These are phyloP conservation scores for Pocillopora grandis DNA, from an alignment of 92 coral and sea anemone species.

Conservation along the genomic window DNA sequence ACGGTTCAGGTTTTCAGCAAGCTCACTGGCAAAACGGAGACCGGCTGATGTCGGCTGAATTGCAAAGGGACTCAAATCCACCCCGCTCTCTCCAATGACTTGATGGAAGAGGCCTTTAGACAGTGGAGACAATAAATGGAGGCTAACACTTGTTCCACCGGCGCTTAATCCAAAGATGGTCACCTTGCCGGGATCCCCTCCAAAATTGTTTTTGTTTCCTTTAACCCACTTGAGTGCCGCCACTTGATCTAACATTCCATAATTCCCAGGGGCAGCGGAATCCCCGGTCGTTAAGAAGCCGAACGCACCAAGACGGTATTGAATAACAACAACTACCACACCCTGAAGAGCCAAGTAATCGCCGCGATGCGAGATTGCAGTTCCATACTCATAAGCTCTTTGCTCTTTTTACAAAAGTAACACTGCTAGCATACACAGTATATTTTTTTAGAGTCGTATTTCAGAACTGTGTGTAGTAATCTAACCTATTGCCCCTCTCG, in stretches of 20 bases:
- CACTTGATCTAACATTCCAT: constrained; percentile 87
- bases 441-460: too few species aligned
- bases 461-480: too few species aligned
- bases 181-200: constrained; percentile 74
- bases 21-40: constrained; percentile 26
- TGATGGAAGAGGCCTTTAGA: constrained; percentile 59
- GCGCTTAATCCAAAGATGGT: constrained; percentile 87
- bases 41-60: constrained; percentile 23
- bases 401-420: too few species aligned
- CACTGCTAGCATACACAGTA: too few species aligned
- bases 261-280: constrained; percentile 56
- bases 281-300: constrained; percentile 63
- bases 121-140: constrained; percentile 73
- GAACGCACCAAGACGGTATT: constrained; percentile 62
- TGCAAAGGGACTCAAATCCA: constrained; percentile 46
- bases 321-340: constrained; percentile 53
- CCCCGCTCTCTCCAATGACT: constrained; percentile 68
- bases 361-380: not conserved
- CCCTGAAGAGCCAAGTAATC: constrained; percentile 54
- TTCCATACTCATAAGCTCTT: constrained; percentile 23
- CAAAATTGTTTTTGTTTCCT: constrained; percentile 61
- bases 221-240: constrained; percentile 73
- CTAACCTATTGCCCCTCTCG: too few species aligned
- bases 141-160: constrained; percentile 79
- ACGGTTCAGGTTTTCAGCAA: constrained; percentile 44